These are phyloP conservation scores for Atta cephalotes DNA, from an alignment of 1,140 invertebrate species.

Conservation along the genomic window DNA sequence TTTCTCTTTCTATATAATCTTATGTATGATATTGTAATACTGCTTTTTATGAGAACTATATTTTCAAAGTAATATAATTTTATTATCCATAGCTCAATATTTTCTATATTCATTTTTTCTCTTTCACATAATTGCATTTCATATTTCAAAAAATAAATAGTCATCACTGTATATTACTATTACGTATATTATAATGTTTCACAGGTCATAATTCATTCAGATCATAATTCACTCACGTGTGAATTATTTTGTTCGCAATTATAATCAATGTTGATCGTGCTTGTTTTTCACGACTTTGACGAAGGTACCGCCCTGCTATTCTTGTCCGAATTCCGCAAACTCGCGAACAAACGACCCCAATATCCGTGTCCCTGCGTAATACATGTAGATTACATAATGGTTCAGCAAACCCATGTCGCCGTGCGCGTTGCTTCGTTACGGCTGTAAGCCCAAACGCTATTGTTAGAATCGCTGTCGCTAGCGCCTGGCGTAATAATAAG, in stretches of 20 bases:
- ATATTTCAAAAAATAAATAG: slow-evolving; percentile 19
- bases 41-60: background rate
- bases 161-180: background rate
- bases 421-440: slow-evolving; percentile 67
- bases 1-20: background rate
- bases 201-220: background rate
- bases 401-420: slow-evolving; percentile 82
- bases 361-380: slow-evolving; percentile 17
- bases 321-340: slow-evolving; percentile 14
- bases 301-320: slow-evolving; percentile 42
- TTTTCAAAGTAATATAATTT: background rate
- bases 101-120: background rate
- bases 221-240: background rate
- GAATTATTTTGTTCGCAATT: background rate
- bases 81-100: background rate
- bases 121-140: background rate
- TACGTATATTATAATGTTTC: background rate
- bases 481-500: slow-evolving; percentile 84
- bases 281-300: slow-evolving; percentile 13
- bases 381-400: slow-evolving; percentile 79
- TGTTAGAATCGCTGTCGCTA: slow-evolving; percentile 81
- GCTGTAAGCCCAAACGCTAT: slow-evolving; percentile 81
- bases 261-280: background rate
- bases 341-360: slow-evolving; percentile 36
- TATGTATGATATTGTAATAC: background rate